Evolutionary conservation across 2,888 invertebrate species (phyloP).

Genomic region (Andrena dorsata): DNA sequence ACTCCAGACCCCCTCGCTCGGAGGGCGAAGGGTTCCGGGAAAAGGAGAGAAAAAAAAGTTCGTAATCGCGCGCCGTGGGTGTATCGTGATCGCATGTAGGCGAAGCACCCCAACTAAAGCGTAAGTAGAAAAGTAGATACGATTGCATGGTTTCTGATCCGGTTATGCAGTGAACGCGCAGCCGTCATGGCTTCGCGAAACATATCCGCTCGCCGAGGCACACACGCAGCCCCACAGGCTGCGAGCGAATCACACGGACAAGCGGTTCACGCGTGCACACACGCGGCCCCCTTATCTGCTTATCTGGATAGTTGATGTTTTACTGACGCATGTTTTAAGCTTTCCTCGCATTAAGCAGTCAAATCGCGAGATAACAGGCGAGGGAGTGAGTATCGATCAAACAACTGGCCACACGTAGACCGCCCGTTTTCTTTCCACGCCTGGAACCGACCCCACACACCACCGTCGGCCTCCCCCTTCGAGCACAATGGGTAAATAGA

Average conservation of each 20-base stretch:
- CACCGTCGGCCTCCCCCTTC: not conserved
- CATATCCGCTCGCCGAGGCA: conserved; percentile 44
- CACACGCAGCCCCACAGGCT: not conserved
- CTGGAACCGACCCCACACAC: not conserved
- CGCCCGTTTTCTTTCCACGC: conserved; percentile 17
- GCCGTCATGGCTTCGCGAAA: conserved; percentile 81
- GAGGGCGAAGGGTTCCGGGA: not conserved
- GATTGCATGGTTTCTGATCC: conserved; percentile 85
- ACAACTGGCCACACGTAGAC: conserved; percentile 48
- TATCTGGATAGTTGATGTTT: conserved; percentile 72
- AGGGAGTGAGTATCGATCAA: conserved; percentile 66
- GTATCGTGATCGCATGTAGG: conserved; percentile 73
- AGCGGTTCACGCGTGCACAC: conserved; percentile 27
- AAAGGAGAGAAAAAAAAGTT: conserved; percentile 4
- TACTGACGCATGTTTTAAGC: conserved; percentile 72
- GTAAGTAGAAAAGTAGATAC: conserved; percentile 84
- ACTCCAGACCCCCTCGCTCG: not conserved
- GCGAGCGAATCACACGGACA: conserved; percentile 19
- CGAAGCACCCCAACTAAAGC: conserved; percentile 82
- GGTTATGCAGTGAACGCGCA: conserved; percentile 79
- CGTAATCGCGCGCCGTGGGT: conserved; percentile 53
- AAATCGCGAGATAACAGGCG: conserved; percentile 63
- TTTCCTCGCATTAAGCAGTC: conserved; percentile 70
- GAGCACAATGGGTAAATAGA: conserved; percentile 37
- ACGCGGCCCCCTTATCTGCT: conserved; percentile 63